A percentile compares a stretch with the other conserved stretches of the same genome.
phyloP scores from a whole-genome alignment of 1,140 invertebrate species.

The Hyles euphorbiae region DNA sequence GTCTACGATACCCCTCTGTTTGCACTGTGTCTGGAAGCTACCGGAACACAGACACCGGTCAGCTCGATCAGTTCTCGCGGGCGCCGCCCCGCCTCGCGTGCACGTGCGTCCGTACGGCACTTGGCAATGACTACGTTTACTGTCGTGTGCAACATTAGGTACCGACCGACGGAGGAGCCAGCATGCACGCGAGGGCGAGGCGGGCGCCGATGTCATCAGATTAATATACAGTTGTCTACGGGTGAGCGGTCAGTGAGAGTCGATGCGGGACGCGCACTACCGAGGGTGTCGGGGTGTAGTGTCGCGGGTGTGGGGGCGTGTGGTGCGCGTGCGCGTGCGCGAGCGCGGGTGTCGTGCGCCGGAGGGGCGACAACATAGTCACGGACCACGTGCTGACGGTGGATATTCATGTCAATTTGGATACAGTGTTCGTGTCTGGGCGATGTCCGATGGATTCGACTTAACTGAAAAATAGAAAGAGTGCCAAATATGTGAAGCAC shows the following conservation, averaged over 20 bases:
- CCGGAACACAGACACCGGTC: constrained; percentile 64
- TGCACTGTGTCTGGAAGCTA: constrained; percentile 95
- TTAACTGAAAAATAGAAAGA: constrained; percentile 59
- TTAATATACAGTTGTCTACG: too few species aligned
- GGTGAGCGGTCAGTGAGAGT: constrained; percentile 20
- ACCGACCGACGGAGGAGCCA: too few species aligned
- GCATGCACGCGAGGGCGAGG: too few species aligned
- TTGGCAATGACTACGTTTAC: too few species aligned
- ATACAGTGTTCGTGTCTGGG: constrained; percentile 28
- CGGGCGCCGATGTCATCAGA: too few species aligned
- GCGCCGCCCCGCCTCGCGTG: constrained; percentile 16
- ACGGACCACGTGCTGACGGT: constrained; percentile 27
- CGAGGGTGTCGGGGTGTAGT: constrained; percentile 1
- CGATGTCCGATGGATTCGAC: constrained; percentile 35
- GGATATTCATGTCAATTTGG: constrained; percentile 21
- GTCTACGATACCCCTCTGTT: constrained; percentile 96
- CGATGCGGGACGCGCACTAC: constrained; percentile 24
- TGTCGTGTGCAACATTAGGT: too few species aligned
- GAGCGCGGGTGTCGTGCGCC: too few species aligned
- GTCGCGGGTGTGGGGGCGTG: not conserved
- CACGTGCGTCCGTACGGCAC: too few species aligned
- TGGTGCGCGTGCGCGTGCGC: too few species aligned
- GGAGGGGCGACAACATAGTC: constrained; percentile 1
- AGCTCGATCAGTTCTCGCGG: constrained; percentile 28
- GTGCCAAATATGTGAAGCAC: constrained; percentile 71